These are phyloP conservation scores for Chrosomus eos DNA, from an alignment of 2,797 vertebrate species.

Conservation along the genomic window DNA sequence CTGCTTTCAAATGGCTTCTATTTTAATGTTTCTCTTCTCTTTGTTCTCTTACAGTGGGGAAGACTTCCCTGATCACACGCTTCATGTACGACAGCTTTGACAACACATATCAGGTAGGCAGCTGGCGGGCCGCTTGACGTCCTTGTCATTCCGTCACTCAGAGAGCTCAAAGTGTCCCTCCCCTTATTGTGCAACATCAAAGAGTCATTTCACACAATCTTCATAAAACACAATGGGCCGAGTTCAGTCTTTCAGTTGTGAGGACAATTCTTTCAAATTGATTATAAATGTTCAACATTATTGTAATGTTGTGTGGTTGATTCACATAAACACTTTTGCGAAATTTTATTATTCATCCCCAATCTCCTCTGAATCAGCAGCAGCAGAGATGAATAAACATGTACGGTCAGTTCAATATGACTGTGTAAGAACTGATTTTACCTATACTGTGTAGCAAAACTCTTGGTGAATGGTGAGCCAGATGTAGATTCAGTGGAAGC, in stretches of 20 bases:
- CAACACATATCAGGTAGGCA: constrained; percentile 84
- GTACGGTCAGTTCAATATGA: neutral
- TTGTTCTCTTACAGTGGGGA: constrained; percentile 81
- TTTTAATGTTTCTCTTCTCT: constrained; percentile 62
- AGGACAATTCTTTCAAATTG: constrained; percentile 16
- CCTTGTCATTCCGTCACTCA: constrained; percentile 50
- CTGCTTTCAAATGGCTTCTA: constrained; percentile 47
- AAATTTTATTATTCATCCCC: neutral
- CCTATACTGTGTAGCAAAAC: neutral
- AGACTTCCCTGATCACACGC: constrained; percentile 84
- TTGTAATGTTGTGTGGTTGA: constrained; percentile 5
- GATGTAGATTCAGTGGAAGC: neutral
- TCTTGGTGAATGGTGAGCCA: neutral
- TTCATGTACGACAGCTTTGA: constrained; percentile 89
- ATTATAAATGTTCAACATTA: constrained; percentile 10
- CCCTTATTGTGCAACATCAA: constrained; percentile 25
- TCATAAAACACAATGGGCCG: constrained; percentile 23
- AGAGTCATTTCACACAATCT: constrained; percentile 14
- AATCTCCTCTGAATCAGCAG: neutral
- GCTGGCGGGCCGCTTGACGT: constrained; percentile 26
- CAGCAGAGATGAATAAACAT: neutral
- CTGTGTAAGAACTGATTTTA: neutral
- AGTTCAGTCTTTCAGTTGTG: constrained; percentile 28
- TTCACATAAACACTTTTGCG: neutral
- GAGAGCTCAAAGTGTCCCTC: constrained; percentile 17